Evolutionary conservation across 2,113 vertebrate genomes (phyloP).

Genomic region (Antigone vipio): DNA sequence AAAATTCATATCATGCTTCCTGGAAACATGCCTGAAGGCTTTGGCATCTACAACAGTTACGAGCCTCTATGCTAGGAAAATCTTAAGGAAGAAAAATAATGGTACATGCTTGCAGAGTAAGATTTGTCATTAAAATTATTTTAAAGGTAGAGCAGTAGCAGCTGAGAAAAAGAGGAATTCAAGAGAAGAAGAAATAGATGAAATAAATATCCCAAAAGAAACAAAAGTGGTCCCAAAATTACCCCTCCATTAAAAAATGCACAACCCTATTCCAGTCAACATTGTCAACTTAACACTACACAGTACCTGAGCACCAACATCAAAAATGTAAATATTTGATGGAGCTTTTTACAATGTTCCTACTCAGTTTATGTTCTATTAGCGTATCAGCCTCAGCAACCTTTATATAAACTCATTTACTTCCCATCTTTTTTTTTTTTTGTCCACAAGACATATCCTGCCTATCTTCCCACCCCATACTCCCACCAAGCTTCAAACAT

Average conservation of each 20-base stretch:
- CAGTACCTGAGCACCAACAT: neutral
- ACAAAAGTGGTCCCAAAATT: neutral
- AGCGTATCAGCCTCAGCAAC: constrained; percentile 7
- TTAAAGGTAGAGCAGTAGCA: neutral
- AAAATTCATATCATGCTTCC: neutral
- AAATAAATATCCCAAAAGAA: neutral
- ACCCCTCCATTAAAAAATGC: neutral
- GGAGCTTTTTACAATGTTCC: neutral
- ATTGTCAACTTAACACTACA: neutral
- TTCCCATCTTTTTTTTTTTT: neutral
- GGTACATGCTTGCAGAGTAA: neutral
- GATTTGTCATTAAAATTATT: neutral
- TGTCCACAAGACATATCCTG: constrained; percentile 2
- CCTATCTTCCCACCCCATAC: constrained; percentile 44
- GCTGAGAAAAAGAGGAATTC: neutral
- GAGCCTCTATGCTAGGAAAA: neutral
- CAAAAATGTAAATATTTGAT: constrained; percentile 36
- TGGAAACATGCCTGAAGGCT: neutral
- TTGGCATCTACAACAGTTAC: neutral
- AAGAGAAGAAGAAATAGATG: neutral
- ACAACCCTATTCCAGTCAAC: neutral
- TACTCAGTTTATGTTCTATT: constrained; percentile 23
- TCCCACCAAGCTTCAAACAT: constrained; percentile 38
- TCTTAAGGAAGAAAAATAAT: neutral
- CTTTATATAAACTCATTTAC: constrained; percentile 20